Evolutionary conservation across 2,797 vertebrate genomes (phyloP).

Genomic region (Phrynocephalus guinanensis): DNA sequence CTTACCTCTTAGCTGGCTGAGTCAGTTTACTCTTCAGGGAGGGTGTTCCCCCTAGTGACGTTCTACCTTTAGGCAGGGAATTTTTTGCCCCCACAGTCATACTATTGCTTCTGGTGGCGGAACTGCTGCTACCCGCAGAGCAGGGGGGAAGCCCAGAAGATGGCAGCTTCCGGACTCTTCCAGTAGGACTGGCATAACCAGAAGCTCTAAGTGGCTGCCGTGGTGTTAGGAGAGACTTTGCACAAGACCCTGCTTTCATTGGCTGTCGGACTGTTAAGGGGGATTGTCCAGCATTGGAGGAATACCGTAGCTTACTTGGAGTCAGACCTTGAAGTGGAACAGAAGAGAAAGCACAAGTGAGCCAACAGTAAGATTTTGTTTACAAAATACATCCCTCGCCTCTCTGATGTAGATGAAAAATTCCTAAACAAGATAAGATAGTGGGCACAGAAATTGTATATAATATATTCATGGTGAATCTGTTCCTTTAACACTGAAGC

Average conservation of each 20-base stretch:
- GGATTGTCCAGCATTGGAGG: constrained; percentile 79
- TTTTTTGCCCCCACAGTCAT: constrained; percentile 71
- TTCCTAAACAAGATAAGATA: too few relatives aligned
- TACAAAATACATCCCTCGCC: background rate
- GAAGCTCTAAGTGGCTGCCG: constrained; percentile 82
- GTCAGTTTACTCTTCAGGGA: constrained; percentile 82
- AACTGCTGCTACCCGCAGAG: constrained; percentile 71
- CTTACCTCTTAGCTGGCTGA: constrained; percentile 84
- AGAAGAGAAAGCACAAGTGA: background rate
- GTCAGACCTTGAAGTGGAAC: constrained; percentile 74
- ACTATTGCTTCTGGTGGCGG: constrained; percentile 68
- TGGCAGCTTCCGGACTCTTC: constrained; percentile 79
- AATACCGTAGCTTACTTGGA: constrained; percentile 81
- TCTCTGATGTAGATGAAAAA: background rate
- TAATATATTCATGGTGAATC: too few relatives aligned
- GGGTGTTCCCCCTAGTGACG: constrained; percentile 54
- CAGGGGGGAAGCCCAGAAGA: constrained; percentile 59
- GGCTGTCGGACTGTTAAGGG: constrained; percentile 82
- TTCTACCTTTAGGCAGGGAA: constrained; percentile 72
- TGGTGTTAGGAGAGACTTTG: constrained; percentile 75
- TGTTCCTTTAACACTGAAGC: background rate
- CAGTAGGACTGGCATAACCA: constrained; percentile 69
- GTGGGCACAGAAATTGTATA: too few relatives aligned
- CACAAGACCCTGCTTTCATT: constrained; percentile 82
- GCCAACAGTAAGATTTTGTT: background rate